Evolutionary conservation across 2,888 invertebrate genomes (phyloP), one percentile per base, ranked within the genome.

Genomic region (Gandaritis pyraliata): DNA sequence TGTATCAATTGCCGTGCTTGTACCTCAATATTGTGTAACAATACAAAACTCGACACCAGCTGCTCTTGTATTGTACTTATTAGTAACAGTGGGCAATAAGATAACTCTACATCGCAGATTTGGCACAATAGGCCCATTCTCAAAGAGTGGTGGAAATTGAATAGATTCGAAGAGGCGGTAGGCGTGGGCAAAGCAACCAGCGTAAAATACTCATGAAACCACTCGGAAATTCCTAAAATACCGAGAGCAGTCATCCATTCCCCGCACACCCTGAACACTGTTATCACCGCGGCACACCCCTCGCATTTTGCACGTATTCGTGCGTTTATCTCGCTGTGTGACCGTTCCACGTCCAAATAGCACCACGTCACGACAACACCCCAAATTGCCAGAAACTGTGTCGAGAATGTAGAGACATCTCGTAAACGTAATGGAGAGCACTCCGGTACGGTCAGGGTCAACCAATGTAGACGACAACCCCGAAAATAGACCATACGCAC

Each of bases 271-370:
- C 65, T 65, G 55, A 55, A 58, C 55, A 55, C 52, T 61, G 56
- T 67, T 71, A 69, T 71, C 69, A 54, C 47, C 15, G 51, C 39
- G 64, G 63, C 71, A 61, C 70, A 69, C 71, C 70, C 69, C 58
- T 55, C 58, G 60, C 13, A 23, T 36, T 64, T 49, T 39, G 52
- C 64, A 62, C 65, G 59, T 65, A 59, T 16, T 46, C 65, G 53
- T 57, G 61, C 61, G 58, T 49, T 64, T 69, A 67, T 69, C 69
- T 68, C 64, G 29, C 58, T 51, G 53, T 55, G 64, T 50, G 66
- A 43, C 63, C 66, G 53, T 63, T 64, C 30, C 48, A 53, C 54
- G 62, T 63, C 60, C 59, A 61, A 69, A 69, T 67, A 60, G 69
- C 58, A 57, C 53, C 61, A 55, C 67, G 69, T 65, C 69, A 71